Conservation (phyloP, 2,797 vertebrate genomes). For the Mareca penelope region DNA sequence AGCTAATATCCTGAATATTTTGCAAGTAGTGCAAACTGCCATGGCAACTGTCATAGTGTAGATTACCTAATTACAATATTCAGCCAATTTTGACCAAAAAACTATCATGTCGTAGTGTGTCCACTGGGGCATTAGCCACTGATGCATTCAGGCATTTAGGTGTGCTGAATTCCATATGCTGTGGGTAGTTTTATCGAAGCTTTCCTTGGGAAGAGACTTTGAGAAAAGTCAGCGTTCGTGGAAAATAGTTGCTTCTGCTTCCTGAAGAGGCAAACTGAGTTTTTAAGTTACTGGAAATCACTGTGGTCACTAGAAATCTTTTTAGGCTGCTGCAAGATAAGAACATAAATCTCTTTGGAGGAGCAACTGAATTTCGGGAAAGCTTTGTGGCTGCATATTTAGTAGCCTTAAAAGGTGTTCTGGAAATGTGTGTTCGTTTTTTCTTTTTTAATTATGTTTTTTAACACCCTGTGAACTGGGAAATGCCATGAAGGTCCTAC, state of each 20-base stretch:
- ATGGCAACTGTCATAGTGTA: too few relatives aligned
- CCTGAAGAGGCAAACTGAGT: neutral
- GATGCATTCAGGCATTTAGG: neutral
- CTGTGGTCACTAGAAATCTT: neutral
- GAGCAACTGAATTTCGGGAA: neutral
- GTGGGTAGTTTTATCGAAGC: neutral
- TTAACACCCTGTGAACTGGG: neutral
- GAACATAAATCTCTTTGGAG: neutral
- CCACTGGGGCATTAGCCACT: accelerated
- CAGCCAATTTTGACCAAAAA: neutral
- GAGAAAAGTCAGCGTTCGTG: neutral
- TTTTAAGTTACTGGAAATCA: neutral
- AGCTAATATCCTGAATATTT: too few relatives aligned
- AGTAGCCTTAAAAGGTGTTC: neutral
- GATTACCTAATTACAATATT: accelerated
- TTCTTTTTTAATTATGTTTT: neutral
- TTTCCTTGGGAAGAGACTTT: neutral
- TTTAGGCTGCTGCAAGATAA: neutral
- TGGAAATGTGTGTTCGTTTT: neutral
- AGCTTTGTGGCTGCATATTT: neutral
- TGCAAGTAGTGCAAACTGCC: neutral
- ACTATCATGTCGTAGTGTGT: accelerated
- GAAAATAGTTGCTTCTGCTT: neutral
- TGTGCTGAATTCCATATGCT: neutral
- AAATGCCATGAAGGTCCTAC: neutral